phyloP scores from a whole-genome alignment of 1,140 invertebrate species.

The Papilio helenus region DNA sequence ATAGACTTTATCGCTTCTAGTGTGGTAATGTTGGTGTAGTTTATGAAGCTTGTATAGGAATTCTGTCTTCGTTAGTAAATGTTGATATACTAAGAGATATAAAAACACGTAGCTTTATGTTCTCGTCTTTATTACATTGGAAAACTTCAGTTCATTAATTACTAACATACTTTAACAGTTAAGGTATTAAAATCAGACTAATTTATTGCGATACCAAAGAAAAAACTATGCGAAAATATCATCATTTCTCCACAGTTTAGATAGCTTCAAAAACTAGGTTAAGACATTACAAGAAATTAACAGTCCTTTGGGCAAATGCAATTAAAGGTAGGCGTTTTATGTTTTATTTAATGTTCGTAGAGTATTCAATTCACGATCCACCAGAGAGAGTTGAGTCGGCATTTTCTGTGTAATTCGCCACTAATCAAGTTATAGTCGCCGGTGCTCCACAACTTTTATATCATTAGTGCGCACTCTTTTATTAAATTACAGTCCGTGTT shows the following conservation, averaged over 20 bases:
- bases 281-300: no score
- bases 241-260: no score
- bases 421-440: conserved; percentile 33
- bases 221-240: no score
- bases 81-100: background rate
- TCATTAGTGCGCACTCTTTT: conserved; percentile 16
- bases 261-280: no score
- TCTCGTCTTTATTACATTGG: background rate
- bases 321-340: background rate
- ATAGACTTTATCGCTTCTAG: background rate
- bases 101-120: background rate
- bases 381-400: conserved; percentile 32
- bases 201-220: no score
- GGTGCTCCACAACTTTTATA: conserved; percentile 25
- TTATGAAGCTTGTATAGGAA: background rate
- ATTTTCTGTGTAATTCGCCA: conserved; percentile 38
- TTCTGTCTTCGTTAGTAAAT: background rate
- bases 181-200: no score
- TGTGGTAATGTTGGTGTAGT: background rate
- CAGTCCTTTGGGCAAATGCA: background rate
- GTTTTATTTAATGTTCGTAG: conserved; percentile 22
- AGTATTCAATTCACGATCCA: conserved; percentile 20
- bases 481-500: conserved; percentile 10
- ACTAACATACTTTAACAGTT: background rate
- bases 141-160: background rate